Percentiles rank a stretch among this genome's conserved stretches.
Evolutionary conservation across 2,113 vertebrate genomes (phyloP).

Genomic region (Myiopsitta monachus): DNA sequence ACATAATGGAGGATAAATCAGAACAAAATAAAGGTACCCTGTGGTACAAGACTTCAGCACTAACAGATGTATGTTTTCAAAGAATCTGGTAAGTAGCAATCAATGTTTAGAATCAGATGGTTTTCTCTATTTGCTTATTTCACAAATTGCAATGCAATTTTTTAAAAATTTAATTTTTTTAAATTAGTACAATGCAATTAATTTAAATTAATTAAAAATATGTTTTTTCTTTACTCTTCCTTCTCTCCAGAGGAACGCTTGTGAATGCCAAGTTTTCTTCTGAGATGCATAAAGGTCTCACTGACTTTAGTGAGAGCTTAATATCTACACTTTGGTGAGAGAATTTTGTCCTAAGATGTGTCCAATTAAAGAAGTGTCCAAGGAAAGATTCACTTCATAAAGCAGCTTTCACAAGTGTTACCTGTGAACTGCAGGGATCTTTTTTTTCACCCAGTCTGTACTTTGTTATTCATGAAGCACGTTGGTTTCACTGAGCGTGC

Average conservation of each 20-base stretch:
- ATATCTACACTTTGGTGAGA: background rate
- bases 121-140: background rate
- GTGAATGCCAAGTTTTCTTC: background rate
- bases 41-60: background rate
- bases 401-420: background rate
- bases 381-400: background rate
- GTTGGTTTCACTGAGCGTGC: background rate
- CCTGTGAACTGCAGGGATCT: background rate
- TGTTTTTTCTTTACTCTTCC: background rate
- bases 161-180: background rate
- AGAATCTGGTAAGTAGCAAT: background rate
- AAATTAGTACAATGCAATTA: background rate
- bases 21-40: background rate
- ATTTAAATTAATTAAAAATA: background rate
- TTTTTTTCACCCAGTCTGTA: background rate
- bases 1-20: background rate
- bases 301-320: background rate
- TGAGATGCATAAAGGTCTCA: background rate
- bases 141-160: background rate
- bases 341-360: background rate
- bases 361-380: background rate
- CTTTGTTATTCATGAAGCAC: background rate
- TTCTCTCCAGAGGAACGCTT: background rate
- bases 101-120: background rate
- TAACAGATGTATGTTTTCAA: background rate